These are phyloP conservation scores for Drosophila ohnishii DNA, from an alignment of 1,140 invertebrate species.

Conservation along the genomic window DNA sequence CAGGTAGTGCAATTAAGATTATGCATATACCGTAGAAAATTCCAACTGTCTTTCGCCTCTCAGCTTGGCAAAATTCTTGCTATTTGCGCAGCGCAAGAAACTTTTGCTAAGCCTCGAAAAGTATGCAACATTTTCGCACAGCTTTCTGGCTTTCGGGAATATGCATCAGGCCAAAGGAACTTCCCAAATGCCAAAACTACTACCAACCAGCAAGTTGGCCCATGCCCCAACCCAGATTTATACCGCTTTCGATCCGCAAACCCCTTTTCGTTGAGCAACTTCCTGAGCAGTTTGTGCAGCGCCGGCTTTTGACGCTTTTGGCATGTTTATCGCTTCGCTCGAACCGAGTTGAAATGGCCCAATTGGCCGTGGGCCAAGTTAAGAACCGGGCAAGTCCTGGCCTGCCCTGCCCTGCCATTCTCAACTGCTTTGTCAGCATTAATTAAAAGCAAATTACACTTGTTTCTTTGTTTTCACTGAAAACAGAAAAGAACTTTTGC, in stretches of 20 bases:
- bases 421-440: constrained; percentile 54
- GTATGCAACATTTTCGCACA: constrained; percentile 39
- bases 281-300: constrained; percentile 41
- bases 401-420: constrained; percentile 5
- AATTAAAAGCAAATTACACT: constrained; percentile 76
- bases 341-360: constrained; percentile 41
- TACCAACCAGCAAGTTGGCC: constrained; percentile 16
- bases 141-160: constrained; percentile 40
- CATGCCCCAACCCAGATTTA: constrained; percentile 18
- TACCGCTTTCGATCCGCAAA: constrained; percentile 16
- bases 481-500: constrained; percentile 48
- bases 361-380: constrained; percentile 41
- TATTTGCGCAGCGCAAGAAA: constrained; percentile 34
- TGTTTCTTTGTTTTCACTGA: constrained; percentile 34
- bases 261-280: constrained; percentile 18
- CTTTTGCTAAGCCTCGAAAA: constrained; percentile 37
- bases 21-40: constrained; percentile 29
- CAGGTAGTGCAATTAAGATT: constrained; percentile 26
- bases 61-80: constrained; percentile 16
- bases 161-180: constrained; percentile 27
- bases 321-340: constrained; percentile 47
- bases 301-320: constrained; percentile 47
- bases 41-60: background rate
- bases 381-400: constrained; percentile 24
- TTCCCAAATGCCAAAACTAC: constrained; percentile 31